phyloP scores from a whole-genome alignment of 2,888 invertebrate species.

The Hemistola chrysoprasaria region DNA sequence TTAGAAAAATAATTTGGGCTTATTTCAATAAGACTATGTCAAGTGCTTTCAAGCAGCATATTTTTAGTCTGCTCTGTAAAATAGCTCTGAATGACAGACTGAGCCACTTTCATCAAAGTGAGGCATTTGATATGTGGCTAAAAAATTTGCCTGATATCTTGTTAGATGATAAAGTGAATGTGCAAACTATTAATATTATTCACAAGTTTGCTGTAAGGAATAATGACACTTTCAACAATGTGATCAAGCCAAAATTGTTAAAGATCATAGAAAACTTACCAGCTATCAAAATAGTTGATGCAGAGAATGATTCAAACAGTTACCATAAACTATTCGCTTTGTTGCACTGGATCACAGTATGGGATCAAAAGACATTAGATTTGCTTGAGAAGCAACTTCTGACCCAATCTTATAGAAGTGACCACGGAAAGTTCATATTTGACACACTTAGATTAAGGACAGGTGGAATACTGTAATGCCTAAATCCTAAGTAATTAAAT shows the following conservation, averaged over 20 bases:
- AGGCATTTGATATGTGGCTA: slow-evolving; percentile 76
- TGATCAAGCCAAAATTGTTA: slow-evolving; percentile 63
- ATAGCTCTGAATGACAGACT: slow-evolving; percentile 68
- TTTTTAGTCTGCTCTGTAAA: slow-evolving; percentile 68
- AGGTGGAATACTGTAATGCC: slow-evolving; percentile 31
- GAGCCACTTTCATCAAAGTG: slow-evolving; percentile 56
- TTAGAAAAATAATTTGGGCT: slow-evolving; percentile 60
- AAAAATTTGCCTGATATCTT: slow-evolving; percentile 81
- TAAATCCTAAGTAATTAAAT: slow-evolving; percentile 22
- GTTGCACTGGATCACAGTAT: slow-evolving; percentile 75
- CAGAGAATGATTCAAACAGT: slow-evolving; percentile 54
- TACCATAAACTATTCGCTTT: slow-evolving; percentile 80
- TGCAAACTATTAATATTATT: slow-evolving; percentile 79
- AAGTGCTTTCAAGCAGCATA: slow-evolving; percentile 54
- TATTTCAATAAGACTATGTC: slow-evolving; percentile 56
- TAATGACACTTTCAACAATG: slow-evolving; percentile 72
- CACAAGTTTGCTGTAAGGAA: slow-evolving; percentile 81
- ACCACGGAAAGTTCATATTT: slow-evolving; percentile 64
- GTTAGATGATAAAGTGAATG: slow-evolving; percentile 68
- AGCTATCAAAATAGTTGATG: slow-evolving; percentile 57
- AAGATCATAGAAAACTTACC: slow-evolving; percentile 74
- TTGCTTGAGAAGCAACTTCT: slow-evolving; percentile 63
- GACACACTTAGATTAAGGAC: slow-evolving; percentile 63
- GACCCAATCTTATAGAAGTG: slow-evolving; percentile 51
- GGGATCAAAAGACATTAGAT: slow-evolving; percentile 67